Evolutionary conservation across 1,140 invertebrate species (phyloP).

Genomic region (Agraylea sexmaculata): DNA sequence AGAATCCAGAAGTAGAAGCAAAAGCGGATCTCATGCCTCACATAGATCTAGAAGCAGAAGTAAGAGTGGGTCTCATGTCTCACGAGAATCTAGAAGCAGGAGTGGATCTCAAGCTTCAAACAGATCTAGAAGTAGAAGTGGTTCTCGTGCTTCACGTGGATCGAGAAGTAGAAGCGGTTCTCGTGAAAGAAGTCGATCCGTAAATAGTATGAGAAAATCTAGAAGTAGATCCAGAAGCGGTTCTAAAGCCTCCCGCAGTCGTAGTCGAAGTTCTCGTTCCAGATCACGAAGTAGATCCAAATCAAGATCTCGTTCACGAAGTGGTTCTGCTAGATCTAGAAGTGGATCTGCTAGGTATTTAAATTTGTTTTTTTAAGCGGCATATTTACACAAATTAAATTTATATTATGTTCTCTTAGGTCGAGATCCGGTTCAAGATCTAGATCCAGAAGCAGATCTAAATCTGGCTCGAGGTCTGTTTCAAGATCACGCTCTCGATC

Average conservation of each 20-base stretch:
- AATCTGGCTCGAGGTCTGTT: constrained; percentile 24
- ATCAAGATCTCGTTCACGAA: constrained; percentile 23
- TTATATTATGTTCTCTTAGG: constrained; percentile 5
- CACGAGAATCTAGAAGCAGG: constrained; percentile 24
- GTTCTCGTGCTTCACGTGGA: constrained; percentile 10
- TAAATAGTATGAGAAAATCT: too few relatives aligned
- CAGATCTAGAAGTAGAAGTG: constrained; percentile 19
- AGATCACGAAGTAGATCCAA: constrained; percentile 22
- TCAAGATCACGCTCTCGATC: constrained; percentile 27
- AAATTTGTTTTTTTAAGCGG: background rate
- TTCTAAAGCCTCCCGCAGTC: constrained; percentile 21
- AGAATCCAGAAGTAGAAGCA: constrained; percentile 5
- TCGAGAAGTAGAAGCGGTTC: constrained; percentile 9
- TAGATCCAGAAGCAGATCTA: constrained; percentile 30
- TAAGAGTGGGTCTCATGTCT: constrained; percentile 11
- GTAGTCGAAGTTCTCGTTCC: constrained; percentile 23
- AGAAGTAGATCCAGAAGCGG: constrained; percentile 19
- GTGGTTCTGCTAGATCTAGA: constrained; percentile 27
- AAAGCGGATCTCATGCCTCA: constrained; percentile 7
- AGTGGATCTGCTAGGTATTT: constrained; percentile 19
- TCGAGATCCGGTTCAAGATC: constrained; percentile 29
- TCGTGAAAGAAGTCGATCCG: too few relatives aligned
- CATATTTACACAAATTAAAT: background rate
- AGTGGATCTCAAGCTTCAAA: too few relatives aligned
- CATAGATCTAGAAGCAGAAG: constrained; percentile 18